phyloP scores from a whole-genome alignment of 1,140 invertebrate species.

The Neuroterus valhalla region DNA sequence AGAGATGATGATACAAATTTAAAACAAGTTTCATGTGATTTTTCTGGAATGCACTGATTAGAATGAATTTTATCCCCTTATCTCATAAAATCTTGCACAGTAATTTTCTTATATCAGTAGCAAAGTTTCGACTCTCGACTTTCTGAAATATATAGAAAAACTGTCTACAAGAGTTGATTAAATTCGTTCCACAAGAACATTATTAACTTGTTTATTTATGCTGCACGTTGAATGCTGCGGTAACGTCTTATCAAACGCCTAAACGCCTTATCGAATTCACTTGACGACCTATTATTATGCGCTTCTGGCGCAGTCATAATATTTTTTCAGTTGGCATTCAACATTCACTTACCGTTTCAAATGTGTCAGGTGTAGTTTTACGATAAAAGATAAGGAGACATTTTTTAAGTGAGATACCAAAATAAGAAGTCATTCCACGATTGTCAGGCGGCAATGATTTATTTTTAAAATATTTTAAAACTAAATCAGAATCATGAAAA shows the following conservation, averaged over 20 bases:
- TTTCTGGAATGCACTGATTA: constrained; percentile 8
- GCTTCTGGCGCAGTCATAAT: background rate
- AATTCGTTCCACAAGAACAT: constrained; percentile 10
- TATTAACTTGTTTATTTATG: constrained; percentile 30
- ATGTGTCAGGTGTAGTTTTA: constrained; percentile 9
- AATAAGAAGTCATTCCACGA: background rate
- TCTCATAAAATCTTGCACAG: constrained; percentile 25
- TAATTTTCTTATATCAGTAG: constrained; percentile 29
- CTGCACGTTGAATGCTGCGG: constrained; percentile 21
- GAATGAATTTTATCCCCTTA: constrained; percentile 26
- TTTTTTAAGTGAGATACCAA: background rate
- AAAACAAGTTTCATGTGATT: background rate
- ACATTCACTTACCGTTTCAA: constrained; percentile 1
- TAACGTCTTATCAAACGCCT: constrained; percentile 25
- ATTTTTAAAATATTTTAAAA: too few relatives aligned
- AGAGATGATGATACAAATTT: too few relatives aligned
- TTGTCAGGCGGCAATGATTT: too few relatives aligned
- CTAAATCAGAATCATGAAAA: too few relatives aligned
- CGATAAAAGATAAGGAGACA: constrained; percentile 6
- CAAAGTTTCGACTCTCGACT: constrained; percentile 27
- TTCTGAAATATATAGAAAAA: constrained; percentile 20
- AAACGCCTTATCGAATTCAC: constrained; percentile 24
- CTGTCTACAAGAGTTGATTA: constrained; percentile 4
- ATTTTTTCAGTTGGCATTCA: background rate
- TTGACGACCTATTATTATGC: constrained; percentile 28